phyloP scores from a whole-genome alignment of 1,140 invertebrate species.

The Drosophila saltans region DNA sequence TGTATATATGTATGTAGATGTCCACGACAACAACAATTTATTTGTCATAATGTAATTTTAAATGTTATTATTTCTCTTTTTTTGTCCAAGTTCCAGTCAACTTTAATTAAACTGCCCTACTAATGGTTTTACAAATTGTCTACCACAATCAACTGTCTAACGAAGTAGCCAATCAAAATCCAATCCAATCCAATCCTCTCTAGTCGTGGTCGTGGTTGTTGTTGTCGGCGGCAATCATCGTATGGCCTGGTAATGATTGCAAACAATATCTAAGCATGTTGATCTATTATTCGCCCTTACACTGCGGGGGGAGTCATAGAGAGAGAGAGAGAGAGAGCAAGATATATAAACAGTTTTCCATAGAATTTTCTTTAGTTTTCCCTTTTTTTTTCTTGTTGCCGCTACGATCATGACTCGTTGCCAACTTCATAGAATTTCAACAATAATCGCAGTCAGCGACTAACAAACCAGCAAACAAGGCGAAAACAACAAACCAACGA shows the following conservation, averaged over 20 bases:
- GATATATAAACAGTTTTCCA: slow-evolving; percentile 63
- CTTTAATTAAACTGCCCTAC: slow-evolving; percentile 43
- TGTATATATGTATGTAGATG: background rate
- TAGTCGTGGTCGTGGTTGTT: slow-evolving; percentile 57
- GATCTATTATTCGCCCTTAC: slow-evolving; percentile 48
- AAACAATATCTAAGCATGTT: slow-evolving; percentile 81
- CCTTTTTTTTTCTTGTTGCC: slow-evolving; percentile 17
- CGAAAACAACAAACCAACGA: slow-evolving; percentile 68
- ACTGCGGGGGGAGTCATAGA: no score
- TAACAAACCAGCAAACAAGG: slow-evolving; percentile 81
- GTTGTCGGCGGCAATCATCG: slow-evolving; percentile 55
- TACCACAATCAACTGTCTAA: slow-evolving; percentile 12
- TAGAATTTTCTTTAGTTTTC: slow-evolving; percentile 71
- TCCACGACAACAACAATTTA: slow-evolving; percentile 37
- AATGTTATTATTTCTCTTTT: slow-evolving; percentile 40
- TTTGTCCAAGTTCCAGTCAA: no score
- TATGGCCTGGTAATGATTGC: slow-evolving; percentile 74
- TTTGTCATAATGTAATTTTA: slow-evolving; percentile 68
- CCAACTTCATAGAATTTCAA: slow-evolving; percentile 75
- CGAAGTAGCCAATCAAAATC: slow-evolving; percentile 1
- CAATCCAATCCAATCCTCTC: slow-evolving; percentile 61
- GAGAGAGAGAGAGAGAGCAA: background rate
- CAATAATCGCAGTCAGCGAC: slow-evolving; percentile 73
- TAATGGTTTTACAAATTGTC: slow-evolving; percentile 50
- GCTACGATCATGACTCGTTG: slow-evolving; percentile 68